Conservation (phyloP, 2,797 vertebrate genomes). For the Malacoraja senta region DNA sequence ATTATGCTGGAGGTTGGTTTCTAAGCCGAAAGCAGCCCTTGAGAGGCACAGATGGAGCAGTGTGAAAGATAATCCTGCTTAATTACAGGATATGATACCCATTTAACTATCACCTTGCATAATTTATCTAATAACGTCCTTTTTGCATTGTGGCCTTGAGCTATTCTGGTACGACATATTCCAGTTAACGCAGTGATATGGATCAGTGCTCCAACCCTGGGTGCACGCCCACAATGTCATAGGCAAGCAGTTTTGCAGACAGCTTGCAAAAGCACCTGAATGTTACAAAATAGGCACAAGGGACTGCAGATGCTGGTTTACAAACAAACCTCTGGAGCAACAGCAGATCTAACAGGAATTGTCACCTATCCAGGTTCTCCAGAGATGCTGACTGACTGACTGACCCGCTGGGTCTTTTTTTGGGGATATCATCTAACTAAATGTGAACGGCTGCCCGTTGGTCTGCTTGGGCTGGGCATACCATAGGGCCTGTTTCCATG, state of each 20-base stretch:
- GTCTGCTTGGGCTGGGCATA: no score
- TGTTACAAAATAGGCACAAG: no score
- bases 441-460: no score
- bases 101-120: conserved; percentile 17
- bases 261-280: background rate
- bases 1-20: background rate
- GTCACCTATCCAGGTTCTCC: no score
- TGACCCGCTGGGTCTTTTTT: no score
- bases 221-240: background rate
- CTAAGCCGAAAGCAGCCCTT: background rate
- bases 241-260: background rate
- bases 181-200: conserved; percentile 10
- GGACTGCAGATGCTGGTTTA: no score
- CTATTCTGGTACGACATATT: background rate
- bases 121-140: conserved; percentile 19
- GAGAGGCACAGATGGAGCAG: background rate
- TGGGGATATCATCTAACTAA: no score
- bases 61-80: background rate
- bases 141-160: conserved; percentile 3
- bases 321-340: no score
- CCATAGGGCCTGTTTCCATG: no score
- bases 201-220: background rate
- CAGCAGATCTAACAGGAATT: no score
- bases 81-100: conserved; percentile 6
- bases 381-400: no score